These are phyloP conservation scores for Paedocypris sp. DNA, from an alignment of 2,113 vertebrate species.

Conservation along the genomic window DNA sequence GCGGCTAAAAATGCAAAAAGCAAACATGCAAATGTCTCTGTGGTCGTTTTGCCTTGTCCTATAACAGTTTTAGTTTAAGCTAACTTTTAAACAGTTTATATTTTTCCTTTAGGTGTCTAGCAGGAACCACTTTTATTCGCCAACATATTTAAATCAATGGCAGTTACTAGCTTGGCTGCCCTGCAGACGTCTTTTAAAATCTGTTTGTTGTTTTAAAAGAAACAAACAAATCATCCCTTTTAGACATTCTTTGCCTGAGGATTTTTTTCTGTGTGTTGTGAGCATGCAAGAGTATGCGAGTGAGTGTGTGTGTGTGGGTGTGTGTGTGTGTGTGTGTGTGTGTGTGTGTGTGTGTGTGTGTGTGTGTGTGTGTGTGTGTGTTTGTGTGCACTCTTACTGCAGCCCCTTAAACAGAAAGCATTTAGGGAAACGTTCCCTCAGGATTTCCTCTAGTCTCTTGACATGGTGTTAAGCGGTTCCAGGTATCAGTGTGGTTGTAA, in stretches of 20 bases:
- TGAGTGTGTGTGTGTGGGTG: not conserved
- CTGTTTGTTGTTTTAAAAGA: constrained; percentile 1
- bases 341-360: not conserved
- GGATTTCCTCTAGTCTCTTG: constrained; percentile 52
- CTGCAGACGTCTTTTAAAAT: not conserved
- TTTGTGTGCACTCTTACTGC: constrained; percentile 37
- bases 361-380: constrained; percentile 3
- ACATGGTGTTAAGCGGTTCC: constrained; percentile 55
- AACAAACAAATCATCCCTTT: constrained; percentile 36
- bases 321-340: constrained; percentile 26
- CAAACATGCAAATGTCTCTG: too few species aligned
- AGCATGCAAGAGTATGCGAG: too few species aligned
- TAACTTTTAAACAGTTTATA: too few species aligned
- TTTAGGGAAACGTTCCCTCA: constrained; percentile 35
- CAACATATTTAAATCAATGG: too few species aligned
- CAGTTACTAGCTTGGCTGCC: too few species aligned
- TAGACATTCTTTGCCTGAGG: constrained; percentile 10
- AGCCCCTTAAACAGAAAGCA: constrained; percentile 10
- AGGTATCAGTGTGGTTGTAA: constrained; percentile 49
- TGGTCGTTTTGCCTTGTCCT: too few species aligned
- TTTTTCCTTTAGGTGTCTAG: too few species aligned
- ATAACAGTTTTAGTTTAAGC: too few species aligned
- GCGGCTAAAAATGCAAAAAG: too few species aligned
- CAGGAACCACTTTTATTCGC: too few species aligned
- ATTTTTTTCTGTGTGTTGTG: too few species aligned